A percentile compares a stretch with the other conserved stretches of the same genome.
phyloP scores from a whole-genome alignment of 1,140 invertebrate genomes.

The Harlomillsia oculata region DNA sequence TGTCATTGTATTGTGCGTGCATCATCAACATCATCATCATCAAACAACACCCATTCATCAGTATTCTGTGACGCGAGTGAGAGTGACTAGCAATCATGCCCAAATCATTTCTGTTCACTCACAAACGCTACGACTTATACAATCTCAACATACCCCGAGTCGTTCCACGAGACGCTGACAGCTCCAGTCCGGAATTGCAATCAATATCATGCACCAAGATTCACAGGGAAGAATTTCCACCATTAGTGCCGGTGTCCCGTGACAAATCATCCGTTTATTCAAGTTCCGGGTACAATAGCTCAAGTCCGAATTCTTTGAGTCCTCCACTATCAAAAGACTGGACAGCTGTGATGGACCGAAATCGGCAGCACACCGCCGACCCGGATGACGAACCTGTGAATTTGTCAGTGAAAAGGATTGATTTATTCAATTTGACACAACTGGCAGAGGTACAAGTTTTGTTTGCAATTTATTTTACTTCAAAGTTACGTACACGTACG shows the following conservation, averaged over 20 bases:
- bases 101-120: constrained; percentile 49
- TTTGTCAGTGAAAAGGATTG: constrained; percentile 37
- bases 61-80: not conserved
- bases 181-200: too few species aligned
- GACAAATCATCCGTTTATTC: not conserved
- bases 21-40: not conserved
- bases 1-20: not conserved
- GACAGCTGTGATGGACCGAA: constrained; percentile 14
- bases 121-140: constrained; percentile 46
- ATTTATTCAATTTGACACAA: constrained; percentile 63
- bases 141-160: constrained; percentile 37
- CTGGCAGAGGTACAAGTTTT: constrained; percentile 63
- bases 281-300: not conserved
- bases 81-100: constrained; percentile 41
- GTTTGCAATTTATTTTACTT: too few species aligned
- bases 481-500: too few species aligned
- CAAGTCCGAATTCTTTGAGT: not conserved
- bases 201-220: too few species aligned
- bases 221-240: too few species aligned
- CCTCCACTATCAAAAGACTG: not conserved
- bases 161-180: too few species aligned
- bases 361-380: constrained; percentile 1
- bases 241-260: too few species aligned
- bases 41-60: not conserved
- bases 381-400: constrained; percentile 25